These are phyloP conservation scores for Pantherophis alleghaniensis DNA, from an alignment of 2,797 vertebrate species.

Conservation along the genomic window DNA sequence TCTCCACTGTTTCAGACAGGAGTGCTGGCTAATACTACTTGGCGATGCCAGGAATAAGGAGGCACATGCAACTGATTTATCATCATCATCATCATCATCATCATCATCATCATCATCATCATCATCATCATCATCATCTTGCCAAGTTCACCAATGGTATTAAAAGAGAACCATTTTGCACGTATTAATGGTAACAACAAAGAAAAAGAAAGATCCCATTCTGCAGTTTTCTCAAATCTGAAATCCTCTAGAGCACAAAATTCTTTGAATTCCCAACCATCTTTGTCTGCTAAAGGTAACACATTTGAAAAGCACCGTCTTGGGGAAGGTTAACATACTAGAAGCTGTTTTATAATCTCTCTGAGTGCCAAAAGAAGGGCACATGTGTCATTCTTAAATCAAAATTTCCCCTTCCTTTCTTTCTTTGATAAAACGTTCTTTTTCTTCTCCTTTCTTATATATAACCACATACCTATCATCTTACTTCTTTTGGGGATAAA, in stretches of 20 bases:
- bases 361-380: neutral
- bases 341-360: neutral
- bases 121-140: neutral
- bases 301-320: neutral
- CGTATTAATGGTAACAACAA: neutral
- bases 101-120: neutral
- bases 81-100: neutral
- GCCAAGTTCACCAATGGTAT: neutral
- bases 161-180: neutral
- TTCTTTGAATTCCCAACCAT: neutral
- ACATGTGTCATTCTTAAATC: neutral
- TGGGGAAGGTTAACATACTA: neutral
- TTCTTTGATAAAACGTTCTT: neutral
- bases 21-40: neutral
- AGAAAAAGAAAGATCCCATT: neutral
- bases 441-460: neutral
- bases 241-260: neutral
- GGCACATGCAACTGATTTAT: neutral
- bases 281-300: neutral
- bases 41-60: neutral
- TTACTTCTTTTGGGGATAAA: neutral
- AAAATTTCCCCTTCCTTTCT: neutral
- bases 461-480: neutral
- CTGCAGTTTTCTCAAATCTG: neutral
- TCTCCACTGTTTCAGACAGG: neutral